Conservation (phyloP, 2,113 vertebrate species). For the Turdus rufiventris region DNA sequence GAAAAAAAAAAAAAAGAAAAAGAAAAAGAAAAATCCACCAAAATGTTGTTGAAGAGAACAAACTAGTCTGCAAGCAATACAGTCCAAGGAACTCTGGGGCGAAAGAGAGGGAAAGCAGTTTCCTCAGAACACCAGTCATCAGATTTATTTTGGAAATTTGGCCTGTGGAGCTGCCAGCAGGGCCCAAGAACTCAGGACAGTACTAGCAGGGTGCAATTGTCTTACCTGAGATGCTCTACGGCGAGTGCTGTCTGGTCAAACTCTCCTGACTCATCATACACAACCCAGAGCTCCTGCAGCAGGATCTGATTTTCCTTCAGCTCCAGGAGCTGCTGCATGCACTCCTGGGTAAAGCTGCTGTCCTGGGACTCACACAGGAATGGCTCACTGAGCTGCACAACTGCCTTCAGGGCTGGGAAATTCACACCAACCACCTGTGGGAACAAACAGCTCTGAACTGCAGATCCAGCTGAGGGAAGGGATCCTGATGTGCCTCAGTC, state of each 20-base stretch:
- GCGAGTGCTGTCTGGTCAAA: conserved; percentile 90
- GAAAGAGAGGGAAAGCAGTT: not conserved
- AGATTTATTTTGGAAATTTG: not conserved
- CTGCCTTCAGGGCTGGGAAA: conserved; percentile 76
- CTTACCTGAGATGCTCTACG: conserved; percentile 90
- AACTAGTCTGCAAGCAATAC: not conserved
- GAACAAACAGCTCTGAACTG: not conserved
- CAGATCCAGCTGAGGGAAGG: not conserved
- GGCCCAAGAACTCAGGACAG: not conserved
- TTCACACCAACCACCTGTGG: conserved; percentile 83
- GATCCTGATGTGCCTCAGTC: fast-evolving
- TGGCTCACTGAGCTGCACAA: conserved; percentile 78
- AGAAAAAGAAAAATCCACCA: not conserved
- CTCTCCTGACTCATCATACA: conserved; percentile 84
- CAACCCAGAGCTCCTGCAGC: conserved; percentile 85
- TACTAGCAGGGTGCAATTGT: not conserved
- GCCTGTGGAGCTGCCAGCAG: not conserved
- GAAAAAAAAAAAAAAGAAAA: not conserved
- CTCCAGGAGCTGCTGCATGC: conserved; percentile 79
- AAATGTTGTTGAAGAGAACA: not conserved
- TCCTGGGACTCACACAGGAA: conserved; percentile 78
- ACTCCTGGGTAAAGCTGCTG: conserved; percentile 78
- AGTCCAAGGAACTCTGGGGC: not conserved
- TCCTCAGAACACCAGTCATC: not conserved
- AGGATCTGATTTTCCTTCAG: conserved; percentile 79